Base-by-base conservation (phyloP, 2,797 vertebrate species). In the Podargus strigoides region DNA sequence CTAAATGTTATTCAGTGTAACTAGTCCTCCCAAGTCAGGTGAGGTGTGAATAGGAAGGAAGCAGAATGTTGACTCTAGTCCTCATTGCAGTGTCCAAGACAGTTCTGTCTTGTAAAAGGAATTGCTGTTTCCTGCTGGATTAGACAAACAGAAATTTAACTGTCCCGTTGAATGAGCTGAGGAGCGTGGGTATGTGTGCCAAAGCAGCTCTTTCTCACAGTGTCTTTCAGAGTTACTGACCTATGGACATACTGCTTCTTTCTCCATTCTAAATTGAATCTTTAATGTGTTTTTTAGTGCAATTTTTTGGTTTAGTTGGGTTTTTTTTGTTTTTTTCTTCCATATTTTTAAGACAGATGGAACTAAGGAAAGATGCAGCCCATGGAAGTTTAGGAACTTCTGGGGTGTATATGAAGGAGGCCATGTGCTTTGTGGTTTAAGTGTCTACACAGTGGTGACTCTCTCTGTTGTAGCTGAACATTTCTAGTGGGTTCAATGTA, bases 371-470 rank as follows among this genome's bases (percentile, higher is more conserved):
- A 62, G 42, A 50, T 55, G 12, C 8, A 42, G 14, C 27, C 46
- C 15, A 5, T 80, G 44, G n/a, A 74, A 42, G 28, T 56, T 60
- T 69, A 52, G 67, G 69, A 96, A 79, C 46, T 90, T 56, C 34
- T 78, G 49, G 34, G 78, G 53, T 94, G 81, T 47, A 46, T 78
- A 17, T 70, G 74, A 75, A 58, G 52, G 41, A 55, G 41, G 66
- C 66, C 52, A 8, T 46, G 37, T 3, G 23, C 74, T 96, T 96
- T 93, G 7, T 46, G 58, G 6, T 70, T 92, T 94, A 96, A 94
- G 64, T 82, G 89, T 23, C 16, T 58, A 24, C 36, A 37, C 14
- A 70, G 8, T 78, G n/a, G 17, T 36, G 72, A 52, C 36, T 83
- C 41, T 91, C 55, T 42, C 75, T 85, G 83, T 94, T 64, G 50